Conservation (phyloP, 1,140 invertebrate species). For the Drepana arcuata region DNA sequence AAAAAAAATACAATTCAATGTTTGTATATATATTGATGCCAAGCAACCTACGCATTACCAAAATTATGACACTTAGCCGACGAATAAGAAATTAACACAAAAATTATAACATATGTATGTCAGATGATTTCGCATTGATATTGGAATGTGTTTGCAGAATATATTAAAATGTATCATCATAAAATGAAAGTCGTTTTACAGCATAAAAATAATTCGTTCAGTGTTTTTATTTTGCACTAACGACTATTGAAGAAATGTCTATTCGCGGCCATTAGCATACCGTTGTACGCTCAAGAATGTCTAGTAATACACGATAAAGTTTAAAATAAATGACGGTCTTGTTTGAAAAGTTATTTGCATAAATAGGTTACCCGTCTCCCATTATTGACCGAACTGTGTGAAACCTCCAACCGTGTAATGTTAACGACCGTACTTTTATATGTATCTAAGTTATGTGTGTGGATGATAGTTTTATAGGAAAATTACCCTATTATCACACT, state of each 20-base stretch:
- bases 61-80: neutral
- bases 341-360: slow-evolving; percentile 12
- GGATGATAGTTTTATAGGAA: too few species aligned
- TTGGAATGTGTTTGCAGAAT: neutral
- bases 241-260: slow-evolving; percentile 8
- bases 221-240: neutral
- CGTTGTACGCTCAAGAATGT: slow-evolving; percentile 23
- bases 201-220: too few species aligned
- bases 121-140: neutral
- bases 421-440: too few species aligned
- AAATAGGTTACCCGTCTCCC: slow-evolving; percentile 7
- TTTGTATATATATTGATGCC: too few species aligned
- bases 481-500: too few species aligned
- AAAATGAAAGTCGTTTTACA: too few species aligned
- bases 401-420: too few species aligned
- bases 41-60: neutral
- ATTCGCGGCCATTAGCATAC: slow-evolving; percentile 26
- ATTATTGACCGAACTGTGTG: too few species aligned
- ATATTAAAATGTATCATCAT: too few species aligned
- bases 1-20: too few species aligned
- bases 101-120: neutral
- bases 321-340: slow-evolving; percentile 16
- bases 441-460: too few species aligned
- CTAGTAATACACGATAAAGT: slow-evolving; percentile 20
- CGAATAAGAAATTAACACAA: neutral